These are phyloP conservation scores for Zaprionus ornatus DNA, from an alignment of 1,140 invertebrate species.

Conservation along the genomic window DNA sequence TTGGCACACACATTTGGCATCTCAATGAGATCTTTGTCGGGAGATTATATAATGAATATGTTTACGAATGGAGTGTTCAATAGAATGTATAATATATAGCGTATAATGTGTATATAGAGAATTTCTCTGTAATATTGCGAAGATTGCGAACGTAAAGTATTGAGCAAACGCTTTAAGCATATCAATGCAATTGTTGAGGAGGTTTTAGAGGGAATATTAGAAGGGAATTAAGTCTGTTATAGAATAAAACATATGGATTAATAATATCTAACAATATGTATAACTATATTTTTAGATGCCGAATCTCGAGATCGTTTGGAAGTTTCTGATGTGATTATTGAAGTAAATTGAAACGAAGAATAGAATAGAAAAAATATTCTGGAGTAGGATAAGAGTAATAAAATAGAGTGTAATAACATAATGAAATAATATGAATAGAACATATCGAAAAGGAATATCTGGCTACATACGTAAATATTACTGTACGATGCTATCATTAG, in stretches of 20 bases:
- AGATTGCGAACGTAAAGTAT: not conserved
- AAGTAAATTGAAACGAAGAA: too few species aligned
- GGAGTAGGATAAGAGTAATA: too few species aligned
- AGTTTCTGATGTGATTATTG: too few species aligned
- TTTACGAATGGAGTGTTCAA: not conserved
- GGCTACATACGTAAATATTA: too few species aligned
- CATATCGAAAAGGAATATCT: too few species aligned
- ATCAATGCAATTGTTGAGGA: not conserved
- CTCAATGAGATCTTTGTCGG: constrained; percentile 27
- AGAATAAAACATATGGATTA: not conserved
- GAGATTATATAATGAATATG: not conserved
- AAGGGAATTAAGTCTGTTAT: not conserved
- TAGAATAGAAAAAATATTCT: too few species aligned
- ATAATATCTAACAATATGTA: not conserved
- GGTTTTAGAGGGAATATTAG: not conserved
- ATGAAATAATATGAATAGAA: too few species aligned
- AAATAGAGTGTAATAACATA: too few species aligned
- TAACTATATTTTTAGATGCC: too few species aligned
- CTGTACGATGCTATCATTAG: too few species aligned
- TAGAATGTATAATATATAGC: not conserved
- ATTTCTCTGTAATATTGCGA: not conserved
- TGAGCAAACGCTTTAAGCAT: too few species aligned
- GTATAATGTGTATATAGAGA: not conserved
- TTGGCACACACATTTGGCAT: constrained; percentile 21
- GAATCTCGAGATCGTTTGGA: too few species aligned